Base-by-base conservation (phyloP, 2,888 invertebrate genomes). In the Cephus nigrinus region DNA sequence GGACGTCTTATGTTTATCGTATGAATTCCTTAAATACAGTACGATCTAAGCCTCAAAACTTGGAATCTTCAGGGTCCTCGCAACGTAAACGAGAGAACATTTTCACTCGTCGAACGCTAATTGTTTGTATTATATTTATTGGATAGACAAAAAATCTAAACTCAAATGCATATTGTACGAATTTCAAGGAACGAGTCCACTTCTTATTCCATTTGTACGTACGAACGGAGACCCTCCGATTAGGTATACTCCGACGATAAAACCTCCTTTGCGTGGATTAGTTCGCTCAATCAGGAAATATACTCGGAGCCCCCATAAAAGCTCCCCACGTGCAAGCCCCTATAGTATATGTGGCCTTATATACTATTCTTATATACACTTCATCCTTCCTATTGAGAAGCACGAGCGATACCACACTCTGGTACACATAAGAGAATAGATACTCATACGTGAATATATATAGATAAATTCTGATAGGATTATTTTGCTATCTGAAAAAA, bases 211-310 rank as follows among this genome's bases (percentile, higher is more conserved):
- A 55, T 55, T 55, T 55, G 23, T 23, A 55, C 35, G 12, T 35
- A 35, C 55, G 23, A 55, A 23, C 23, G 23, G 23, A 15, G 55
- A 23, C 85, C 86, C 84, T 87, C 83, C 87, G 86, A 88, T 88
- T 87, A 85, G 87, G 87, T 86, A 88, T 86, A 88, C 85, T 84
- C 80, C 84, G 87, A 87, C 88, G 88, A 89, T 89, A 89, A 89
- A 89, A 89, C 88, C 89, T 89, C 85, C 89, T 89, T 89, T 89
- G 89, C 89, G 89, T 89, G 89, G 89, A 89, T 89, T 89, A 89
- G 89, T 88, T 88, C 89, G 88, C 89, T 89, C 89, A 89, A 89
- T 89, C 89, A 89, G 88, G 89, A 89, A 89, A 89, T 89, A 89
- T 89, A 89, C 88, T 89, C 83, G 81, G 83, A 80, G 85, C 86